Conservation (phyloP, 2,888 invertebrate species). For the Caenorhabditis sulstoni region DNA sequence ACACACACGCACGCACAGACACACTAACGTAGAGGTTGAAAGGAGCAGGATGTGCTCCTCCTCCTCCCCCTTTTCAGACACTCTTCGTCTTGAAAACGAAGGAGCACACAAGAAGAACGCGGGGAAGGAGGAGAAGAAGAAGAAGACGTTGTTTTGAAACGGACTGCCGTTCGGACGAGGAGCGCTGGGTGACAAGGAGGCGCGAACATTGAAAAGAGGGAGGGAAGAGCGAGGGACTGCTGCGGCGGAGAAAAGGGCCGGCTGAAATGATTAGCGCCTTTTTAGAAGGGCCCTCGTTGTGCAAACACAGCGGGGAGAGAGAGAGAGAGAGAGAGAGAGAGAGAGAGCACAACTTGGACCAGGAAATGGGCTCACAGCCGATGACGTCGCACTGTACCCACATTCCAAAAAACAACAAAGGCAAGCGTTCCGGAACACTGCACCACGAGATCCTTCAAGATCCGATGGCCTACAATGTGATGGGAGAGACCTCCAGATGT, state of each 20-base stretch:
- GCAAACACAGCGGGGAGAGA: too few species aligned
- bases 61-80: slow-evolving; percentile 41
- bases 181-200: slow-evolving; percentile 52
- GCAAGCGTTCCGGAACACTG: too few species aligned
- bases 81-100: too few species aligned
- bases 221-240: background rate
- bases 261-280: slow-evolving; percentile 52
- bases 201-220: slow-evolving; percentile 42
- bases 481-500: too few species aligned
- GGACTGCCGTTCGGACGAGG: slow-evolving; percentile 13
- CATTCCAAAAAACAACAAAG: too few species aligned
- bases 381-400: too few species aligned
- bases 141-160: slow-evolving; percentile 49
- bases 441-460: too few species aligned
- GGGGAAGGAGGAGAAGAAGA: slow-evolving; percentile 25
- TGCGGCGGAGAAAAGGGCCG: slow-evolving; percentile 6
- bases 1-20: too few species aligned
- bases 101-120: background rate
- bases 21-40: slow-evolving; percentile 1
- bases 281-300: slow-evolving; percentile 1
- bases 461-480: too few species aligned
- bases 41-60: slow-evolving; percentile 4
- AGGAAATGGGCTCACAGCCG: background rate
- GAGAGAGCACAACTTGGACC: background rate
- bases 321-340: too few species aligned